Percentiles rank a stretch among this genome's conserved stretches.
phyloP scores from a whole-genome alignment of 2,797 vertebrate genomes.

The Rachycentron canadum region DNA sequence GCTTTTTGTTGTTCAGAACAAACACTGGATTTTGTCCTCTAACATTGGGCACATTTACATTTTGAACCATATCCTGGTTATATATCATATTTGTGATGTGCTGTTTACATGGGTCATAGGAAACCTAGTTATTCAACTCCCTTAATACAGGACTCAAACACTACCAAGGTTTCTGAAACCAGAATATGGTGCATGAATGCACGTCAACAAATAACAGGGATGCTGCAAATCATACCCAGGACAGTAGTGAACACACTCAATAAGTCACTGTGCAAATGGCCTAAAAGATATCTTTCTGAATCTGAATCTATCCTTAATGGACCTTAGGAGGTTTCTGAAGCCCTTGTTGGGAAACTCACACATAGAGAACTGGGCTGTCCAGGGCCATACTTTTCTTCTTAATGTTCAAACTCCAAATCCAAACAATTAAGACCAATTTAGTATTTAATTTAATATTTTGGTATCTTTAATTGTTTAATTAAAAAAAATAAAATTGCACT shows the following conservation, averaged over 20 bases:
- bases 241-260: background rate
- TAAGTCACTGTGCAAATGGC: no score
- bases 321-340: no score
- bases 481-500: background rate
- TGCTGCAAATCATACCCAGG: background rate
- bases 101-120: no score
- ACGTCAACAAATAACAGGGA: no score
- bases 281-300: background rate
- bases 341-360: no score
- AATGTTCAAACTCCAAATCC: background rate
- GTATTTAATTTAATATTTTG: background rate
- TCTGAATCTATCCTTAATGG: background rate
- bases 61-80: no score
- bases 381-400: no score
- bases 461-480: background rate
- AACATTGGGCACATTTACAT: no score
- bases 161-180: no score
- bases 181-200: no score
- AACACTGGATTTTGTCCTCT: background rate
- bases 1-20: background rate
- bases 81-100: no score
- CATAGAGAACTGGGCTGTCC: background rate
- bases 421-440: background rate
- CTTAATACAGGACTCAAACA: background rate
- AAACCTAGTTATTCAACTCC: background rate